Evolutionary conservation across 2,888 invertebrate species (phyloP).

Genomic region (Lithophane leautieri): DNA sequence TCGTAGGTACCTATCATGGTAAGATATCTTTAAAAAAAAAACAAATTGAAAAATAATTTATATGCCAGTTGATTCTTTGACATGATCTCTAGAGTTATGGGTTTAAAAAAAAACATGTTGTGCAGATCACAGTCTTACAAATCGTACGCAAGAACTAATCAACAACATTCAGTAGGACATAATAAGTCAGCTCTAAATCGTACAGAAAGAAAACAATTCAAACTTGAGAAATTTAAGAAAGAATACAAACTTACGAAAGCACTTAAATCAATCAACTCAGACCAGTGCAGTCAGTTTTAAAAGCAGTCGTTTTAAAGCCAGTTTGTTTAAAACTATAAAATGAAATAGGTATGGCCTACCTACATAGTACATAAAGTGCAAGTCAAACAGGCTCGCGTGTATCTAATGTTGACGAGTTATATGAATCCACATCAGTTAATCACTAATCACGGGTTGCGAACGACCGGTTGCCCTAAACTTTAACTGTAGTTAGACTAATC

Average conservation of each 20-base stretch:
- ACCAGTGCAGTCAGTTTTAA: too few relatives aligned
- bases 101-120: too few relatives aligned
- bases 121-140: too few relatives aligned
- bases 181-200: neutral
- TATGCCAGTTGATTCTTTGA: too few relatives aligned
- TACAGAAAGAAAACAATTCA: neutral
- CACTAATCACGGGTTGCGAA: conserved; percentile 21
- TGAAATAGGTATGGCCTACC: neutral
- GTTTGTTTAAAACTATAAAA: too few relatives aligned
- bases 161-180: neutral
- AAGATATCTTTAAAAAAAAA: too few relatives aligned
- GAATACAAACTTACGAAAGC: neutral
- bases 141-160: neutral
- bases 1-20: neutral
- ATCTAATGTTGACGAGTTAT: conserved; percentile 32
- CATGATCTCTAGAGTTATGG: too few relatives aligned
- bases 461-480: conserved; percentile 26
- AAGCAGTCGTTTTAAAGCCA: too few relatives aligned
- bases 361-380: neutral
- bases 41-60: too few relatives aligned
- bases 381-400: conserved; percentile 41
- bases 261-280: neutral
- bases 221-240: neutral
- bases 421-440: conserved; percentile 48
- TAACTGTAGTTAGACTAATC: conserved; percentile 34